Evolutionary conservation across 2,888 invertebrate genomes (phyloP).

Genomic region (Germaria angustata): DNA sequence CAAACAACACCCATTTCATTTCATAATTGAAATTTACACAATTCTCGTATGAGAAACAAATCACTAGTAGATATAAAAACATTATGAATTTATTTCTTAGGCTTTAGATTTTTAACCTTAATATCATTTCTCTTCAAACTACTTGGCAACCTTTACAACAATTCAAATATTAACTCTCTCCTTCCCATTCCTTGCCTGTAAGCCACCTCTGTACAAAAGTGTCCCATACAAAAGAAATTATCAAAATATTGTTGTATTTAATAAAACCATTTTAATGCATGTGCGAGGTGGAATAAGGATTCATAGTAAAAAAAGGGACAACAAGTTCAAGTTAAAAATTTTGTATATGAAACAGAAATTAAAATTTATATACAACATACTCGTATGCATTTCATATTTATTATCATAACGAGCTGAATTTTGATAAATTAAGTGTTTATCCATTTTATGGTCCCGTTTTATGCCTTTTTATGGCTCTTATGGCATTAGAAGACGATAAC

Average conservation of each 20-base stretch:
- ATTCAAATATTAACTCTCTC: not conserved
- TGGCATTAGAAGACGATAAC: slow-evolving; percentile 32
- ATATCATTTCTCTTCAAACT: not conserved
- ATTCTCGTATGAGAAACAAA: too few species aligned
- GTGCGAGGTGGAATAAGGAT: not conserved
- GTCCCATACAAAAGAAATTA: slow-evolving; percentile 54
- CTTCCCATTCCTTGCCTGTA: slow-evolving; percentile 18
- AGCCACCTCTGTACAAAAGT: slow-evolving; percentile 20
- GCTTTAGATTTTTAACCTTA: not conserved
- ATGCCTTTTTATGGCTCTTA: slow-evolving; percentile 41
- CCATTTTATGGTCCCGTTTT: slow-evolving; percentile 66
- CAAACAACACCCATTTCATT: too few species aligned
- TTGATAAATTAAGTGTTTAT: slow-evolving; percentile 79
- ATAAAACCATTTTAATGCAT: not conserved
- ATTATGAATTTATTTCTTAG: too few species aligned
- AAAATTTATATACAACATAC: slow-evolving; percentile 42
- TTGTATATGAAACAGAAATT: slow-evolving; percentile 23
- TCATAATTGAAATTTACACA: too few species aligned
- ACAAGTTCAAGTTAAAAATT: slow-evolving; percentile 1
- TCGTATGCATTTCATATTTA: slow-evolving; percentile 66
- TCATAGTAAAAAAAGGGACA: not conserved
- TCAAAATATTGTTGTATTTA: slow-evolving; percentile 8
- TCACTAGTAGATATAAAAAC: too few species aligned
- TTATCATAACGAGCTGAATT: slow-evolving; percentile 76
- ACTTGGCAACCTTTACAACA: slow-evolving; percentile 5